phyloP scores from a whole-genome alignment of 2,797 vertebrate genomes.

The Mormyrops attenuatus region DNA sequence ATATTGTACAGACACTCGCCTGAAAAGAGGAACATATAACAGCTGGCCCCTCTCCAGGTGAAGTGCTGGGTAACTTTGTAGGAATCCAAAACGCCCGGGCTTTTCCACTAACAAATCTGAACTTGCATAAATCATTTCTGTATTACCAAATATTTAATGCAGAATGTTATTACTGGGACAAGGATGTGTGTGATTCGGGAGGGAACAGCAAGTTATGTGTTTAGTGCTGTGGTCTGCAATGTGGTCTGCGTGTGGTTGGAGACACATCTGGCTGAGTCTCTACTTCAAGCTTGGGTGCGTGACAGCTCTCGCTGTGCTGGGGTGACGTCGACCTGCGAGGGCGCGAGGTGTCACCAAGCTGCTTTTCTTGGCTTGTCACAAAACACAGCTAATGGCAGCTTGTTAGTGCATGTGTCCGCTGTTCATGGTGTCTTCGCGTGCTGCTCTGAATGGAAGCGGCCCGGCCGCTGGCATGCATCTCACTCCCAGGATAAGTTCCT shows the following conservation, averaged over 20 bases:
- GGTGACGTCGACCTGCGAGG: background rate
- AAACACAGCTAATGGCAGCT: background rate
- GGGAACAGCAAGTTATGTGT: background rate
- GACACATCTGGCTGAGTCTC: background rate
- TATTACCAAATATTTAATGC: background rate
- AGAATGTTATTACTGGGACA: background rate
- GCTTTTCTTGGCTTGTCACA: background rate
- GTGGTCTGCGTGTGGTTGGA: background rate
- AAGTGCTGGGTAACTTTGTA: background rate
- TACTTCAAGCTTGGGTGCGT: background rate
- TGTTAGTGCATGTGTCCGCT: background rate
- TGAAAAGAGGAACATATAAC: background rate
- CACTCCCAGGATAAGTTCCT: slow-evolving; percentile 53
- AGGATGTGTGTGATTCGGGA: background rate
- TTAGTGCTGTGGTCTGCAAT: background rate
- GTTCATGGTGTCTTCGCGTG: background rate
- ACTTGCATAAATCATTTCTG: background rate
- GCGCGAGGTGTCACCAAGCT: background rate
- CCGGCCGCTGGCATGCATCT: background rate
- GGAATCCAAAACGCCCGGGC: background rate
- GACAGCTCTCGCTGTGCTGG: background rate
- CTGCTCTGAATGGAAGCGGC: background rate
- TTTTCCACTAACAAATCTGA: background rate
- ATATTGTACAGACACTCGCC: background rate
- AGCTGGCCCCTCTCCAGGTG: background rate